Conservation (phyloP, 2,888 invertebrate genomes). For the Cephonodes hylas region DNA sequence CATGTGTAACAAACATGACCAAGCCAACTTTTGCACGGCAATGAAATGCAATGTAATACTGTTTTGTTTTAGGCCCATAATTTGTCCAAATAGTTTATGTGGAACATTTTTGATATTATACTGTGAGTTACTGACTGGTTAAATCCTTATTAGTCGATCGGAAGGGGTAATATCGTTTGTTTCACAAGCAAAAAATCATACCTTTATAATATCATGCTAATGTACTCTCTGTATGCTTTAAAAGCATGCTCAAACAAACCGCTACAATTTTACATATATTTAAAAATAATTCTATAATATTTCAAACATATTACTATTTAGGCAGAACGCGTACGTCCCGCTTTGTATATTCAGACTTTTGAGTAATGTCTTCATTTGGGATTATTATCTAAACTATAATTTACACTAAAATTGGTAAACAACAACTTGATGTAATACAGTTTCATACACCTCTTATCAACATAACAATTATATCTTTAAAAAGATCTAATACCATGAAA, state of each 20-base stretch:
- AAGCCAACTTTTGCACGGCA: background rate
- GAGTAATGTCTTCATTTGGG: slow-evolving; percentile 36
- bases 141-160: background rate
- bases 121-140: background rate
- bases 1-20: no score
- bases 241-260: slow-evolving; percentile 31
- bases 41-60: background rate
- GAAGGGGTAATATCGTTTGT: background rate
- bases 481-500: background rate
- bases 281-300: slow-evolving; percentile 26
- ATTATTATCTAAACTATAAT: slow-evolving; percentile 28
- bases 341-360: slow-evolving; percentile 53
- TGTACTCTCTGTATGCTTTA: slow-evolving; percentile 29
- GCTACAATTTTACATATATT: slow-evolving; percentile 25
- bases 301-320: slow-evolving; percentile 38
- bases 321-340: slow-evolving; percentile 32
- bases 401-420: slow-evolving; percentile 20
- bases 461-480: slow-evolving; percentile 8
- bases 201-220: background rate
- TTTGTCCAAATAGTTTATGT: background rate
- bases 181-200: background rate
- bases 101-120: background rate
- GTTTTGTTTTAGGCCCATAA: background rate
- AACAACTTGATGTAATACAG: slow-evolving; percentile 17
- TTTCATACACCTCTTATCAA: slow-evolving; percentile 11